Evolutionary conservation across 2,797 vertebrate genomes (phyloP).

Genomic region (Lophotriccus pileatus): DNA sequence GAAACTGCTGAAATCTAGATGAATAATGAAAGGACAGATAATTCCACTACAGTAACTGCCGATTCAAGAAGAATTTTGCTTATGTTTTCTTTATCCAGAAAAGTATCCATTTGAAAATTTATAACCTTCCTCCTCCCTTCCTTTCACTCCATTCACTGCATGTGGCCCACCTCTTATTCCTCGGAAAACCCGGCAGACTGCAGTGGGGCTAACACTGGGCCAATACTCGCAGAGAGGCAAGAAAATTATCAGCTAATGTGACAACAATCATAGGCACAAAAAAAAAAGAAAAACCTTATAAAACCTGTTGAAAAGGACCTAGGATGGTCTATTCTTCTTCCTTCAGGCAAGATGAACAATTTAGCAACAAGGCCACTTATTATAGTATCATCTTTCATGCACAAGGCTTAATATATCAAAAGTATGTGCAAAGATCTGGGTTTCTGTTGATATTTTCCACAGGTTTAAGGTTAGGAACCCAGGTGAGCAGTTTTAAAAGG

Average conservation of each 20-base stretch:
- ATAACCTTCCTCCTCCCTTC: not conserved
- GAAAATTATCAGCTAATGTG: not conserved
- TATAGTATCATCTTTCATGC: not conserved
- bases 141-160: not conserved
- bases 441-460: not conserved
- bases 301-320: not conserved
- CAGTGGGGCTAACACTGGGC: not conserved
- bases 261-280: not conserved
- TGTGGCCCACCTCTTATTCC: not conserved
- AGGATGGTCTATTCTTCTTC: not conserved
- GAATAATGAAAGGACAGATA: not conserved
- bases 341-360: not conserved
- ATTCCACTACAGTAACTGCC: not conserved
- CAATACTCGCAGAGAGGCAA: not conserved
- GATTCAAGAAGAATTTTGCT: not conserved
- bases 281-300: not conserved
- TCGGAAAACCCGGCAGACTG: not conserved
- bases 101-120: not conserved
- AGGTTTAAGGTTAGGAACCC: not conserved
- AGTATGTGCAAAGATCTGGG: not conserved
- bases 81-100: not conserved
- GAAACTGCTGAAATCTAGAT: not conserved
- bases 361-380: not conserved
- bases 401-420: not conserved
- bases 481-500: not conserved